Evolutionary conservation across 2,113 vertebrate genomes (phyloP), one percentile per base, ranked within the genome.

Genomic region (Nettapus auritus): DNA sequence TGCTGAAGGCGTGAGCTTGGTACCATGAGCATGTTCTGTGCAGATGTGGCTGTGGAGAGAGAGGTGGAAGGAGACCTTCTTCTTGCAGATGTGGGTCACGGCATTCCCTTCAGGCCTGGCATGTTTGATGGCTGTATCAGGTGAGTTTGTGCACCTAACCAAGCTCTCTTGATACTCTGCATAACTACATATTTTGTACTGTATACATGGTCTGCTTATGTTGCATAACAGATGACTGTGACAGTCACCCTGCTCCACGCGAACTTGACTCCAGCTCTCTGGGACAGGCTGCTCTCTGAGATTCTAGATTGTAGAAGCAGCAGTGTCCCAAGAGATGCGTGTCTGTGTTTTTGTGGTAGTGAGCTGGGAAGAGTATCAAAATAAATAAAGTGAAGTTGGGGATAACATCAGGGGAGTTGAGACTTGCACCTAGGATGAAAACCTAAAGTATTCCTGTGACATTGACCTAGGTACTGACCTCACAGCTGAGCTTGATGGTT

Each of bases 41-140:
- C 94, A 99, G 99, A 99, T 88, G 99, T 99, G 34, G 99, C 99
- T 0, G 36, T 99, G 95, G 98, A 99, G 64, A 98, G 99, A 83
- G 99, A 99, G 25, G 98, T 98, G 5, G 98, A 99, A 33, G 99
- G 99, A 94, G 99, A 99, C 91, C 98, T 99, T 12, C 91, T 99
- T 48, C 83, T 99, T 29, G 98, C 98, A 31, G 99, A 99, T 74
- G 97, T 99, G 98, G 99, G 99, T 1, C 97, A 99, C 1, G 99
- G 99, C 25, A 94, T 99, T 89, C 99, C 99, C 64, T 99, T 99
- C 94, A 98, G 98, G 88, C 97, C 99, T 0, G 99, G 99, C 8
- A 98, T 97, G 9, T 99, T 99, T 95, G 99, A 99, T 4, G 99
- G 99, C 34, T 99, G 99, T 52, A 98, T 99, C 91, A 99, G 99